Conservation (phyloP, 2,888 invertebrate genomes). For the Tetragonisca angustula region DNA sequence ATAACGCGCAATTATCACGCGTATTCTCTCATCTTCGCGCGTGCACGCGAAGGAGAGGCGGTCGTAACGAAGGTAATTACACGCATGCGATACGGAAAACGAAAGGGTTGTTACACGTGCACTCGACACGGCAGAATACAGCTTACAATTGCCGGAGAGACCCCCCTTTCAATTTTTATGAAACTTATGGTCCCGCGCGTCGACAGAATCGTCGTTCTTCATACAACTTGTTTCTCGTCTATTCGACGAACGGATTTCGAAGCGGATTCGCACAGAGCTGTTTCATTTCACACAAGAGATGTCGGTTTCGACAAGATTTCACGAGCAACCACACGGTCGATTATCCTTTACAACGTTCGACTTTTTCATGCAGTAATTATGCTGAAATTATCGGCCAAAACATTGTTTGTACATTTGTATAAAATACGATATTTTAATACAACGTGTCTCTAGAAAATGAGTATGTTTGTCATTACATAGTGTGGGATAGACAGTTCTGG, state of each 20-base stretch:
- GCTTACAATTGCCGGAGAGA: conserved; percentile 21
- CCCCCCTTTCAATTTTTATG: conserved; percentile 7
- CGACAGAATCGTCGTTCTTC: not conserved
- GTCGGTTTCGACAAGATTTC: not conserved
- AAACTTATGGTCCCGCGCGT: not conserved
- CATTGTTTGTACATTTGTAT: no score
- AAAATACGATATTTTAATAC: no score
- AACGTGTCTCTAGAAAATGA: no score
- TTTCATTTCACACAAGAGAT: not conserved
- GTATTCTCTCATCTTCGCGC: conserved; percentile 43
- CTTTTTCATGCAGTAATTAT: no score
- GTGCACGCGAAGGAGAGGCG: conserved; percentile 44
- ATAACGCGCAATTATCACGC: conserved; percentile 55
- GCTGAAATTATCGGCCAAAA: no score
- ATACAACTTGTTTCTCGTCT: not conserved
- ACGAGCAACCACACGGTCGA: not conserved
- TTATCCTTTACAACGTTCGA: no score
- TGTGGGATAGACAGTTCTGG: no score
- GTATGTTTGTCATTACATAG: no score
- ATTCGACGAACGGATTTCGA: not conserved
- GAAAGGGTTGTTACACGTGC: conserved; percentile 54
- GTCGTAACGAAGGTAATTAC: conserved; percentile 65
- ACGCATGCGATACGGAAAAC: conserved; percentile 59
- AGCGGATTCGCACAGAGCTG: not conserved
- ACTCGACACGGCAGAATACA: conserved; percentile 28